Conservation (phyloP, 2,113 vertebrate species). For the Oreamnos americanus region DNA sequence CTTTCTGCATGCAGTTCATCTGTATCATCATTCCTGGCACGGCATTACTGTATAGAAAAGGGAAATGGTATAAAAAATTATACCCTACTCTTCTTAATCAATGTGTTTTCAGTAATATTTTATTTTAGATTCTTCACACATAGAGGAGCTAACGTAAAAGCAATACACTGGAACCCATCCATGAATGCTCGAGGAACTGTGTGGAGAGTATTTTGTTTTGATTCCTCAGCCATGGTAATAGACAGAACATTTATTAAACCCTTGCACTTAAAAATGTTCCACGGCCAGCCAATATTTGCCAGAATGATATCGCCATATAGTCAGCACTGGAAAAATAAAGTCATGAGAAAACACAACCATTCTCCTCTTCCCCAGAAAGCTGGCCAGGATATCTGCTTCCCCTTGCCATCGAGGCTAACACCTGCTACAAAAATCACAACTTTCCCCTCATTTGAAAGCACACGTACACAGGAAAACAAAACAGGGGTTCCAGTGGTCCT, state of each 20-base stretch:
- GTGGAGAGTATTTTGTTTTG: background rate
- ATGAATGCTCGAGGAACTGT: background rate
- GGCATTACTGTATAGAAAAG: background rate
- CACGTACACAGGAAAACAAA: background rate
- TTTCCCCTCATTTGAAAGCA: background rate
- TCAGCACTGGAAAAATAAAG: conserved; percentile 53
- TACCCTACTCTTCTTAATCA: background rate
- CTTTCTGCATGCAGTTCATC: background rate
- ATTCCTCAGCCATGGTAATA: conserved; percentile 36
- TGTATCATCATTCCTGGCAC: background rate
- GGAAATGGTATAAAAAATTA: background rate
- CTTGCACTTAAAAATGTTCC: conserved; percentile 57
- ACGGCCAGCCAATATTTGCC: conserved; percentile 51
- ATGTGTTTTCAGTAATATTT: background rate
- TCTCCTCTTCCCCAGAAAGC: conserved; percentile 8
- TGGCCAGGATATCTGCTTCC: background rate
- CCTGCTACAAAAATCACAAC: background rate
- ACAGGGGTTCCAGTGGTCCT: background rate
- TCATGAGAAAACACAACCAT: conserved; percentile 39
- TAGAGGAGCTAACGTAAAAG: background rate
- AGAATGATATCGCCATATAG: background rate
- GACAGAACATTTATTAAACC: conserved; percentile 45
- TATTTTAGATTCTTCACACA: background rate
- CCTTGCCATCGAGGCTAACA: background rate
- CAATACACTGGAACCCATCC: background rate